Evolutionary conservation across 2,113 vertebrate genomes (phyloP), one percentile per base, ranked within the genome.

Genomic region (Scartelaos histophorus): DNA sequence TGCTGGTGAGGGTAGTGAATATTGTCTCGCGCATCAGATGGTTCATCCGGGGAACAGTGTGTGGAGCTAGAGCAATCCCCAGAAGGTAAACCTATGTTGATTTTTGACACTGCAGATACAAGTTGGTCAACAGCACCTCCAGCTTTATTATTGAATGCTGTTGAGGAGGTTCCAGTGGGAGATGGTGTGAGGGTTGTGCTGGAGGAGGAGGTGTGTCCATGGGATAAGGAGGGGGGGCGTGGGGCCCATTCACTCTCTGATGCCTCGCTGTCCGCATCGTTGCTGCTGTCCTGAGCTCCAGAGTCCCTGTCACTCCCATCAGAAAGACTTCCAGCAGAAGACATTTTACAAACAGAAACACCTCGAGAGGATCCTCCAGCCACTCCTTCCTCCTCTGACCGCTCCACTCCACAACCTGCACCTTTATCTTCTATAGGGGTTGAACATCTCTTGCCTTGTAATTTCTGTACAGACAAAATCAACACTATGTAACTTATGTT

Each of bases 241-340:
- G 92, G 88, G 21, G 93, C 71, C 57, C 91, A 94, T 89, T 98
- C 97, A 0, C 94, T 95, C 67, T 98, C 97, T 0, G 97, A 99
- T 25, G 97, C 95, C 82, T 99, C 98, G 0, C 96, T 98, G 91
- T 99, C 98, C 0, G 98, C 98, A 45, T 97, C 97, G 1, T 95
- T 94, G 57, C 96, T 98, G 85, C 96, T 96, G 75, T 97, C 97
- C 0, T 94, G 95, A 67, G 79, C 90, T 62, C 94, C 92, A 0
- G 88, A 93, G 71, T 96, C 95, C 82, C 93, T 95, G 73, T 96
- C 95, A 0, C 97, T 97, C 89, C 91, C 94, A 0, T 98, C 96
- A 0, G 95, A 95, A n/a, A 95, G 95, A 83, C 96, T 96, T 19
- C 94, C 94, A 0, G 91, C 91, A 3, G 88, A 80, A 0, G 91